Conservation (phyloP, 2,888 invertebrate species). For the Diachrysia chrysitis region DNA sequence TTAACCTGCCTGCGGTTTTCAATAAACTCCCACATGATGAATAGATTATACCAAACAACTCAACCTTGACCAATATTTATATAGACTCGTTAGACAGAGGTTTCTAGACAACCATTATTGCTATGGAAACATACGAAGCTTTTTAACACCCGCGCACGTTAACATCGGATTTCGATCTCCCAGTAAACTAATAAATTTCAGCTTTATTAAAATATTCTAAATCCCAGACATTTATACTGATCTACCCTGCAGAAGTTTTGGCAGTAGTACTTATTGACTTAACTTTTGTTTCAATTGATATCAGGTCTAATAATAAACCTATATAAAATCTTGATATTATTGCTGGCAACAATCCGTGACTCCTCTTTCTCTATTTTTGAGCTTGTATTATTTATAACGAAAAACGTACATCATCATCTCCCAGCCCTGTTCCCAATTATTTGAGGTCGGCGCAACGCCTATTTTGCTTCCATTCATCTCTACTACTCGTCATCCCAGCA, state of each 20-base stretch:
- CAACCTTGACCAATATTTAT: constrained; percentile 68
- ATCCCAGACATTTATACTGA: constrained; percentile 29
- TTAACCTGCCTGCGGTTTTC: neutral
- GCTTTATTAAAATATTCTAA: constrained; percentile 28
- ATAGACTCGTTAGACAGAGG: constrained; percentile 57
- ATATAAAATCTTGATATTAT: neutral
- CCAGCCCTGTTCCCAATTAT: no score
- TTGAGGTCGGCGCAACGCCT: no score
- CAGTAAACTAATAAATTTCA: constrained; percentile 25
- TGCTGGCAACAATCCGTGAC: neutral
- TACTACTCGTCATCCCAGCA: no score
- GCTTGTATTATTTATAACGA: neutral
- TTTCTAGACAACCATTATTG: constrained; percentile 60
- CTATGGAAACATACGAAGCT: constrained; percentile 37
- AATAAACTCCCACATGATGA: neutral
- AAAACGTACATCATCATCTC: no score
- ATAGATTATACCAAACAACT: constrained; percentile 31
- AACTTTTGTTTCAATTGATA: constrained; percentile 21
- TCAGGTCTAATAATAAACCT: constrained; percentile 11
- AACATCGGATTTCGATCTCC: constrained; percentile 23
- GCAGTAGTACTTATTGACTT: constrained; percentile 1
- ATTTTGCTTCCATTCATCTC: no score
- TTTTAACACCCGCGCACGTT: constrained; percentile 24
- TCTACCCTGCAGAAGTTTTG: constrained; percentile 16
- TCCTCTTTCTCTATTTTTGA: neutral